Evolutionary conservation across 2,888 invertebrate genomes (phyloP), one percentile per base, ranked within the genome.

Genomic region (Plutella xylostella): DNA sequence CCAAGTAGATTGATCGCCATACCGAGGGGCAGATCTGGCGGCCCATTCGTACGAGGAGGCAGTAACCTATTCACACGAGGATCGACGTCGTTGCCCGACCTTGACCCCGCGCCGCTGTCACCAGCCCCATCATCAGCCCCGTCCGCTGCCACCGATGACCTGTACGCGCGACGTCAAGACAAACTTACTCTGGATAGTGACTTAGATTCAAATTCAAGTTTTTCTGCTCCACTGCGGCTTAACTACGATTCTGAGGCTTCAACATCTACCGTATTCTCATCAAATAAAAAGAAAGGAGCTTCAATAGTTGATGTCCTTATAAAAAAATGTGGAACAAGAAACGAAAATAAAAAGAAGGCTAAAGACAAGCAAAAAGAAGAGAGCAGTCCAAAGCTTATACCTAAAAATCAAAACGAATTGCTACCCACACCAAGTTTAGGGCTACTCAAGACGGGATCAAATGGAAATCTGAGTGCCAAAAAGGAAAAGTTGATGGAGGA

Each of bases 1-100:
- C 94, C 94, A 1, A 86, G 90, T 28, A 88, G 91, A 55, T 80
- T 94, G 42, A 94, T 94, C 54, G 92, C 91, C 31, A 91, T 94
- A 45, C 90, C 92, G 25, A 87, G 91, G 53, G 90, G 80, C 7
- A 63, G 76, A 19, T 75, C 92, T 1, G 89, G 89, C 20, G 87
- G 89, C 38, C 78, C 79, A 11, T 78, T 75, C 54, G 63, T 63
- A 39, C 69, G 67, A 53, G 68, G 70, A 1, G 57, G 71, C 20
- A 67, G 66, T 30, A 63, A 65, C 21, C 65, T 77, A 45, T 87
- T 88, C 59, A 86, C 89, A 45, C 77, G 90, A 51, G 84, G 91
- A 12, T 91, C 92, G 0, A 89, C 91, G 2, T 93, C 93, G 5
- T 72, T 92, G 43, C 93, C 92, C 1, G 93, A 93, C 63, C 73